Conservation (phyloP, 2,113 vertebrate species). For the Apteryx mantelli region DNA sequence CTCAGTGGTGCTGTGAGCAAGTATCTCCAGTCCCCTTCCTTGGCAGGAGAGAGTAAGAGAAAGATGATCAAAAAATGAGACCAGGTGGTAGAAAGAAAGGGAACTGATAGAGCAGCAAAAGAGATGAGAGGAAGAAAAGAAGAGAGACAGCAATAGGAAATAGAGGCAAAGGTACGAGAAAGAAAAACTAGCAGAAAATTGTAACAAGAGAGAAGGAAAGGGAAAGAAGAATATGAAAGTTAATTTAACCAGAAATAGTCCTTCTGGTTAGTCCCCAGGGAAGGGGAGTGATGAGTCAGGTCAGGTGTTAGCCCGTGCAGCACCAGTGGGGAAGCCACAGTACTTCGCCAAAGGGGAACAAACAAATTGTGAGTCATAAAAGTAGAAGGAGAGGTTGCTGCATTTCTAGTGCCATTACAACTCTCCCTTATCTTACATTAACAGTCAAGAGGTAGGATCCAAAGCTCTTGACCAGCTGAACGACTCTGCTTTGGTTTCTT, state of each 20-base stretch:
- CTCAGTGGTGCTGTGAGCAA: fast-evolving
- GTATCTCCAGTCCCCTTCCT: fast-evolving
- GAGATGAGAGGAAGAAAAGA: neutral
- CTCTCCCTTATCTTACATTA: neutral
- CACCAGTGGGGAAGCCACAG: neutral
- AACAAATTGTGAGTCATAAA: neutral
- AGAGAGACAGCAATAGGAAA: neutral
- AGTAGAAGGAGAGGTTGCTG: neutral
- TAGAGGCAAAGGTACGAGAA: neutral
- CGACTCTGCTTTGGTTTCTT: neutral
- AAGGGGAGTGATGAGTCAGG: neutral
- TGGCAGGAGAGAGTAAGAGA: neutral
- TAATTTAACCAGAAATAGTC: neutral
- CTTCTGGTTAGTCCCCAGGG: neutral
- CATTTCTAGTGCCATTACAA: neutral
- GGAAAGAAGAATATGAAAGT: neutral
- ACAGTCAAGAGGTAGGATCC: neutral
- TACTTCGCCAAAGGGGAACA: neutral
- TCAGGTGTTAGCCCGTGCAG: neutral
- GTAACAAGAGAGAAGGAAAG: neutral
- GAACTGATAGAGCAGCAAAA: neutral
- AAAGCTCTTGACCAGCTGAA: fast-evolving
- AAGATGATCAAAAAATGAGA: neutral
- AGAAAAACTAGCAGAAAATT: neutral
- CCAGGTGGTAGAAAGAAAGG: neutral